These are phyloP conservation scores for Athalia circularis DNA, from an alignment of 2,888 invertebrate genomes.

Conservation along the genomic window DNA sequence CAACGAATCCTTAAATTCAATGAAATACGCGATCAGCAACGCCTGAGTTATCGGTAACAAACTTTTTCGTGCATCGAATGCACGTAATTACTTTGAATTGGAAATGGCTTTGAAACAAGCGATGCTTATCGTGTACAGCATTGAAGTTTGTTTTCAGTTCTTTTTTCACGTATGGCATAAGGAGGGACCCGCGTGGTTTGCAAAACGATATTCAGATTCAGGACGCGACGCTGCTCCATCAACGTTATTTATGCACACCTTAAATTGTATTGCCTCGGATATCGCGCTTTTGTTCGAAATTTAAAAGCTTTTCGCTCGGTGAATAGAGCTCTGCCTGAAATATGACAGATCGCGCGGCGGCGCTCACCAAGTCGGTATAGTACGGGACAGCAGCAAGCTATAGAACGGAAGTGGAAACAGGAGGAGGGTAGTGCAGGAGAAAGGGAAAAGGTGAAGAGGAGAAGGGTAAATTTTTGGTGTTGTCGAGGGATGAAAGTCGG, in stretches of 20 bases:
- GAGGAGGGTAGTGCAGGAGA: background rate
- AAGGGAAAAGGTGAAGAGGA: background rate
- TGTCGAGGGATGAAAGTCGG: slow-evolving; percentile 35
- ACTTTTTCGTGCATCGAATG: background rate
- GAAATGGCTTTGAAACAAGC: slow-evolving; percentile 1
- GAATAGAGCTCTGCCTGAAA: slow-evolving; percentile 57
- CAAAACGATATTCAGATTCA: background rate
- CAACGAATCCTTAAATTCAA: no score
- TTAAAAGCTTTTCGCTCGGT: slow-evolving; percentile 57
- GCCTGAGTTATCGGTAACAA: background rate
- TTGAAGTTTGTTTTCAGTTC: background rate
- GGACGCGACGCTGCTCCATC: slow-evolving; percentile 50
- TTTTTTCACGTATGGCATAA: background rate
- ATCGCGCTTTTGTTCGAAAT: slow-evolving; percentile 57
- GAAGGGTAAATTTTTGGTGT: slow-evolving; percentile 28
- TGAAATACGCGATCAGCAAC: no score
- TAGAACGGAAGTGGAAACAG: background rate
- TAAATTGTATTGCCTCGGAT: slow-evolving; percentile 58
- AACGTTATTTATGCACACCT: slow-evolving; percentile 58
- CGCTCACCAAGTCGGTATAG: slow-evolving; percentile 35
- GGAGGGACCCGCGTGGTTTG: no score
- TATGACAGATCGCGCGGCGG: slow-evolving; percentile 59
- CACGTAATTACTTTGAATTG: background rate
- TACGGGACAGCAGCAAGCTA: slow-evolving; percentile 12
- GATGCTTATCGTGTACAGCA: background rate